Base-by-base conservation (phyloP, 2,888 invertebrate genomes). In the Lordiphosa fenestrarum region DNA sequence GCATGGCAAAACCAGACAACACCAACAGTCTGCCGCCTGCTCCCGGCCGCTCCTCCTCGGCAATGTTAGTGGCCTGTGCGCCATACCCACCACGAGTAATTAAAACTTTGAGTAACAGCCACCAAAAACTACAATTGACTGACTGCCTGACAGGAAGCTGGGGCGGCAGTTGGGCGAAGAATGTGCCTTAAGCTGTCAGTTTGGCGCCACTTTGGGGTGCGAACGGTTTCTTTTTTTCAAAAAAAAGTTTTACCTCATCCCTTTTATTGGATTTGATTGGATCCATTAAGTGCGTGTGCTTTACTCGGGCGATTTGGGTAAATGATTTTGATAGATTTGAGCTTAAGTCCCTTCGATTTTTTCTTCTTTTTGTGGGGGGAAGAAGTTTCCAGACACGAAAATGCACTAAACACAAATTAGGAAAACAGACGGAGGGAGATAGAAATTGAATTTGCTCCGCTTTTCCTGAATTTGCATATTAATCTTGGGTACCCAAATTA, bases 81-180 rank as follows among this genome's bases (percentile, higher is more conserved):
- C 37, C 37, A 50, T 42, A 21, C 42, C 30, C 15, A 12, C 12
- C 21, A 58, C 71, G 72, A 80, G 88, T 86, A 87, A 87, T 87
- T 87, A 87, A 87, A 87, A 87, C 83, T 87, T 87, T 86, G 83
- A 80, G 87, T 83, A 86, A 80, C 86, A 85, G 78, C 73, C 81
- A 66, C 71, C 71, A 71, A 30, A 70, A 77, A 71, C 73, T 72
- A 73, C 71, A 73, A 80, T 77, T 84, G 85, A 77, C 72, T 68
- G 77, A 73, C 66, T 77, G 56, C 61, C 73, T 64, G 68, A 49
- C 57, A 57, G 30, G 5, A 23, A 15, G 44, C 25, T 15, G 40
- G 41, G 65, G 33, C 4, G 25, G 48, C 9, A 35, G 13, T 35
- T 54, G 55, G 61, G 66, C 30, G 9, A 30, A 30, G 30, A 30